These are phyloP conservation scores for Sphenodon punctatus DNA, from an alignment of 2,797 vertebrate genomes.

Conservation along the genomic window DNA sequence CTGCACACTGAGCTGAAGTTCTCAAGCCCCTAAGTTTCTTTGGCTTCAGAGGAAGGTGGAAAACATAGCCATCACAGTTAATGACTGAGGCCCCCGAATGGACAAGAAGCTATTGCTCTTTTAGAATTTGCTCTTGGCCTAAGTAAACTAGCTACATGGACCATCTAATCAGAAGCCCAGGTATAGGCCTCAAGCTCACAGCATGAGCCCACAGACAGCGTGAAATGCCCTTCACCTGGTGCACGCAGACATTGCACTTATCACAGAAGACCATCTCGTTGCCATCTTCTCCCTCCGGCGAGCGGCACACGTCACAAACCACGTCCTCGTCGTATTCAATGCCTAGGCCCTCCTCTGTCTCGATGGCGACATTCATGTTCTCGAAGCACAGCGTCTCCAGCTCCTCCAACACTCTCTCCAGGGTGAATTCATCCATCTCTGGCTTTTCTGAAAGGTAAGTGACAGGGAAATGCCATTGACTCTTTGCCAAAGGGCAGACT, in stretches of 20 bases:
- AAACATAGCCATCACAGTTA: neutral
- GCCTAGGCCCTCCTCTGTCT: slow-evolving; percentile 92
- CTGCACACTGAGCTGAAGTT: too few species aligned
- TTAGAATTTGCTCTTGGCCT: too few species aligned
- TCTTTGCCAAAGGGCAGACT: neutral
- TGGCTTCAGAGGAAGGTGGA: neutral
- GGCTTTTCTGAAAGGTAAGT: slow-evolving; percentile 81
- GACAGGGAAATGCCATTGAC: neutral
- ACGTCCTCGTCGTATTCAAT: slow-evolving; percentile 97
- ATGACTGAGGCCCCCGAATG: neutral
- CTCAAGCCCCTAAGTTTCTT: neutral
- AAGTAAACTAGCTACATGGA: neutral
- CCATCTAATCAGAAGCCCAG: neutral
- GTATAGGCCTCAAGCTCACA: neutral
- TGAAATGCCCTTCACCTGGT: slow-evolving; percentile 81
- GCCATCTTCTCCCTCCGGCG: slow-evolving; percentile 94
- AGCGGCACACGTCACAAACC: slow-evolving; percentile 95
- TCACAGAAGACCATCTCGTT: slow-evolving; percentile 99
- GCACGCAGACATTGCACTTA: slow-evolving; percentile 96
- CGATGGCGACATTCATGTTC: slow-evolving; percentile 92
- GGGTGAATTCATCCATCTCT: slow-evolving; percentile 89
- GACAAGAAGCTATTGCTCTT: neutral
- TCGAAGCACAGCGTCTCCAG: slow-evolving; percentile 89
- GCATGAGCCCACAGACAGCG: neutral
- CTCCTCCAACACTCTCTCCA: slow-evolving; percentile 91